Conservation (phyloP, 1,140 invertebrate species). For the Tetranychus cinnabarinus region DNA sequence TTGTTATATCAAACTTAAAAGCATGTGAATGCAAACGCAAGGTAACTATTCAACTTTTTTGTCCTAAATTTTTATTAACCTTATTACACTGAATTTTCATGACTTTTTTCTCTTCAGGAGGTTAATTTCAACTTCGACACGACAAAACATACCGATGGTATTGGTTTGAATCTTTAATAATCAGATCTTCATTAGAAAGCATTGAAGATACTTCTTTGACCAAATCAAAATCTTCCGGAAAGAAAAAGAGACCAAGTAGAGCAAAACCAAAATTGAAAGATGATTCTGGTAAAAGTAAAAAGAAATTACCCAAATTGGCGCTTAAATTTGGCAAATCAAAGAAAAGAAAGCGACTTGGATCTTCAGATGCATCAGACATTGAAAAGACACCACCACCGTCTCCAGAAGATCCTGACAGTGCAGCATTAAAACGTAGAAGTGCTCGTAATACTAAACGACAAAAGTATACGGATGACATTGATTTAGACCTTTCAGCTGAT, state of each 20-base stretch:
- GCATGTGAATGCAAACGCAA: too few relatives aligned
- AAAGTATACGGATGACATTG: constrained; percentile 90
- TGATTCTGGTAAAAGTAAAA: constrained; percentile 9
- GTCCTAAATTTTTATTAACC: too few relatives aligned
- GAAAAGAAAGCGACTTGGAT: constrained; percentile 13
- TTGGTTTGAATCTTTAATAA: too few relatives aligned
- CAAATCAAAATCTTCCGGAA: background rate
- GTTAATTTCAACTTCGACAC: too few relatives aligned
- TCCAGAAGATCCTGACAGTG: constrained; percentile 12
- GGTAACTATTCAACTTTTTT: too few relatives aligned
- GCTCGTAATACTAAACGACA: constrained; percentile 77
- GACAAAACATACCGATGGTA: too few relatives aligned
- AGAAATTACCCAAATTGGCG: constrained; percentile 15
- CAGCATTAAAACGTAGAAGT: constrained; percentile 50
- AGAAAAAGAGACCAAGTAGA: background rate
- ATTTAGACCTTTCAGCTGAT: constrained; percentile 76
- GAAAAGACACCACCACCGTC: constrained; percentile 16
- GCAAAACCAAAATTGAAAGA: constrained; percentile 11
- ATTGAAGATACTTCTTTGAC: constrained; percentile 2
- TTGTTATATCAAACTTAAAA: too few relatives aligned
- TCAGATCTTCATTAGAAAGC: background rate
- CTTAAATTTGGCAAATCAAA: constrained; percentile 16
- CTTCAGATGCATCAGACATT: constrained; percentile 15
- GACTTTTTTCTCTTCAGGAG: too few relatives aligned
- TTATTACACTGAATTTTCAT: too few relatives aligned